Conservation (phyloP, 2,113 vertebrate species). For the Platichthys flesus region DNA sequence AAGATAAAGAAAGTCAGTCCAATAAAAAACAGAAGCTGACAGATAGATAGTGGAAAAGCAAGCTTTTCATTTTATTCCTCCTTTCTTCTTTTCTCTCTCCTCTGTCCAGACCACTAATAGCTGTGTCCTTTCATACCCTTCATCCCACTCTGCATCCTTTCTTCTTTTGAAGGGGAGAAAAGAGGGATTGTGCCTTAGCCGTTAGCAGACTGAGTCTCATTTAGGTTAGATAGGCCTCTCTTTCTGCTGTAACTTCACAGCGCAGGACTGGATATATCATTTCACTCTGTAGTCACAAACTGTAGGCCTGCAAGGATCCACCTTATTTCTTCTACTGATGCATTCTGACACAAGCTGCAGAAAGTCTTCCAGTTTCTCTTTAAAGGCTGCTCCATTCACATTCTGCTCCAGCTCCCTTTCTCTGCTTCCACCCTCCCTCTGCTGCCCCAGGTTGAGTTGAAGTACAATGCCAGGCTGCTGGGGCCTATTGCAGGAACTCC, state of each 20-base stretch:
- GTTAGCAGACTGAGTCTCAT: conserved; percentile 43
- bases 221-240: conserved; percentile 31
- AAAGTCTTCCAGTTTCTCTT: neutral
- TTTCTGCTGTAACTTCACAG: conserved; percentile 27
- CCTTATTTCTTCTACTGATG: conserved; percentile 2
- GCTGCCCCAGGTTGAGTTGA: conserved; percentile 12
- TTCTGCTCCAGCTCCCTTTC: neutral
- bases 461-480: neutral
- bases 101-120: conserved; percentile 65
- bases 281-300: conserved; percentile 10
- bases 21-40: conserved; percentile 59
- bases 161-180: conserved; percentile 45
- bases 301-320: conserved; percentile 3
- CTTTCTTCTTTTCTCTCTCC: conserved; percentile 46
- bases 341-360: neutral
- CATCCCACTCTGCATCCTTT: conserved; percentile 11
- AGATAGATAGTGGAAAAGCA: conserved; percentile 46
- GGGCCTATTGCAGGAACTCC: conserved; percentile 2
- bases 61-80: conserved; percentile 26
- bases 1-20: conserved; percentile 37
- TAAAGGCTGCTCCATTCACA: neutral
- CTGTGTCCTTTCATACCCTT: conserved; percentile 50
- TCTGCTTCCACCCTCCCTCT: neutral
- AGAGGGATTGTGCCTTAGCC: conserved; percentile 46
- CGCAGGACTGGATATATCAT: conserved; percentile 15